Base-by-base conservation (phyloP, 2,888 invertebrate genomes). In the Tineola bisselliella region DNA sequence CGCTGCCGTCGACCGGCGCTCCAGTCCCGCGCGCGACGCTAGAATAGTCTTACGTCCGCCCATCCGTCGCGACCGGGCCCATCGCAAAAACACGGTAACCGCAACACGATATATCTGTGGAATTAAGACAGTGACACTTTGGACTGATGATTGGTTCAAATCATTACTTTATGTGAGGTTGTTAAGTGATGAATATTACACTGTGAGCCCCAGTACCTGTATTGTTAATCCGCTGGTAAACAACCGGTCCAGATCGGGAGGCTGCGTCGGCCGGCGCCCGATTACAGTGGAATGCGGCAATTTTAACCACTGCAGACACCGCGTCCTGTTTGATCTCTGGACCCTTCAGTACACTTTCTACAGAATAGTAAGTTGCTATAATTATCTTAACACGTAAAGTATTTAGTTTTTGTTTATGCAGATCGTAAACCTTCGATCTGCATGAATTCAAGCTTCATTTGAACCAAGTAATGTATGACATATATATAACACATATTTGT, bases 281-380 rank as follows among this genome's bases (percentile, higher is more conserved):
- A 74, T 63, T 79, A 79, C 80, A 79, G 77, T 77, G 86, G 86
- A 87, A 87, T 87, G 86, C 86, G 83, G 86, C 79, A 84, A 84
- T 84, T 84, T 86, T 84, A 84, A 84, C 84, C 82, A 84, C 84
- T 84, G 84, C 84, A 79, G 84, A 79, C 79, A 74, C 77, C 79
- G 75, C 79, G 76, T 80, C 77, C 79, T 77, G 77, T 79, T 79
- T 75, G 3, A 2, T 13, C 10, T 59, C 43, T 31, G 43, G 59
- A 31, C 31, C 18, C 54, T 12, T 8, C 19, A 54, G 25, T 12
- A 15, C 10, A 10, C 25, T 54, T n/a, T 54, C 18, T 10, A 6
- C 12, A 18, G 10, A 54, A 17, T 4, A 25, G 54, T 54, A 54
- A 12, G 54, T 54, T 25, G 25, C 25, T 25, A 25, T 4, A 4